Percentiles rank a stretch among this genome's conserved stretches.
phyloP scores from a whole-genome alignment of 1,140 invertebrate genomes.

The Diorhabda sublineata region DNA sequence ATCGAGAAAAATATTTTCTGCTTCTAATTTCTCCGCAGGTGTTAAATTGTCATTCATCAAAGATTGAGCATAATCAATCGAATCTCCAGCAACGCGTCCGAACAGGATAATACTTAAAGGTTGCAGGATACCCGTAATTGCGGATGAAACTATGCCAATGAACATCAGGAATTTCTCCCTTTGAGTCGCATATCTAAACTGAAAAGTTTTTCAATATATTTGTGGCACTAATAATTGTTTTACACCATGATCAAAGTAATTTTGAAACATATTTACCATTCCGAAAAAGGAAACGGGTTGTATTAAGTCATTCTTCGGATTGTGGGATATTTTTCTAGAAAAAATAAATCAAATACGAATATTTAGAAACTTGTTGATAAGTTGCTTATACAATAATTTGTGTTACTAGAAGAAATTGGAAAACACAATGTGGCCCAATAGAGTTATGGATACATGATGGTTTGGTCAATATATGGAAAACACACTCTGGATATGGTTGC shows the following conservation, averaged over 20 bases:
- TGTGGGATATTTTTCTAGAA: too few species aligned
- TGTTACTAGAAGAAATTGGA: too few species aligned
- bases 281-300: not conserved
- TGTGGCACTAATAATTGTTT: too few species aligned
- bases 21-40: conserved; percentile 3
- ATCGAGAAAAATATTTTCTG: conserved; percentile 37
- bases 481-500: too few species aligned
- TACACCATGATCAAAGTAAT: not conserved
- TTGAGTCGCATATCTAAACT: conserved; percentile 59
- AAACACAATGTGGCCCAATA: too few species aligned
- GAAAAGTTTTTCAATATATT: conserved; percentile 23
- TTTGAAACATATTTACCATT: not conserved
- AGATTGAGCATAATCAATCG: conserved; percentile 43
- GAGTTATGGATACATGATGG: too few species aligned
- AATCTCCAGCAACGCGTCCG: conserved; percentile 56
- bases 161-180: conserved; percentile 58
- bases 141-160: conserved; percentile 56
- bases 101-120: conserved; percentile 67
- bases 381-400: too few species aligned
- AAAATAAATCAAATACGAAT: too few species aligned
- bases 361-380: too few species aligned
- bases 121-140: conserved; percentile 58
- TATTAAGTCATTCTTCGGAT: not conserved
- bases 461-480: too few species aligned
- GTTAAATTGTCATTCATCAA: not conserved